Evolutionary conservation across 1,140 invertebrate species (phyloP), one percentile per base, ranked within the genome.

Genomic region (Drosophila kanapiae): DNA sequence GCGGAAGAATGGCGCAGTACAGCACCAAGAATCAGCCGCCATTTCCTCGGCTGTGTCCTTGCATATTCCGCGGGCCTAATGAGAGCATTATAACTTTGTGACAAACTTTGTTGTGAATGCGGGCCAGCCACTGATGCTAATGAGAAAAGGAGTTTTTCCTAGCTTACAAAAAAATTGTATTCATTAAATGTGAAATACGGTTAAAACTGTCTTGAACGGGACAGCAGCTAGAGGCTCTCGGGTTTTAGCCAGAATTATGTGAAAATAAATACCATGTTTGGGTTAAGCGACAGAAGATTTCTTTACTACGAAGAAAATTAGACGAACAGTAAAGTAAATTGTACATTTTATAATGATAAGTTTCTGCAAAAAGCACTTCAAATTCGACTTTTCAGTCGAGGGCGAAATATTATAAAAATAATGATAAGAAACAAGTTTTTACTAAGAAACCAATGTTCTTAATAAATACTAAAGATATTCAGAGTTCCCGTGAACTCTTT

Each of bases 31-130:
- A 31, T 31, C 64, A 42, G 33, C 63, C 16, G 18, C 11, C 48
- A 53, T 45, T 16, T 27, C 56, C 57, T 10, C 29, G 38, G 31
- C 27, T 68, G 40, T 70, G 67, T 60, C 54, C 67, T 78, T 58
- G 76, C 75, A 63, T 78, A 57, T 79, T 72, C 67, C 59, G 64
- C 45, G 53, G 59, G 65, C 67, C 45, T 79, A 79, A 78, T 78
- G 67, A 78, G 67, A 72, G 75, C 51, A 56, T 74, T 64, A 71
- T 78, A 79, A 71, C 76, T 78, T 72, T 79, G 65, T 63, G 58
- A 56, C 62, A 60, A 78, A 71, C 56, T 71, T 78, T 35, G 74
- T 33, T 42, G 23, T 18, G 23, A 33, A 38, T 48, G 29, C 33
- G 18, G n/a, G 61, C 61, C 18, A 38, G 47, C 38, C 23, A 57